phyloP scores from a whole-genome alignment of 1,140 invertebrate species.

The Halesus radiatus region DNA sequence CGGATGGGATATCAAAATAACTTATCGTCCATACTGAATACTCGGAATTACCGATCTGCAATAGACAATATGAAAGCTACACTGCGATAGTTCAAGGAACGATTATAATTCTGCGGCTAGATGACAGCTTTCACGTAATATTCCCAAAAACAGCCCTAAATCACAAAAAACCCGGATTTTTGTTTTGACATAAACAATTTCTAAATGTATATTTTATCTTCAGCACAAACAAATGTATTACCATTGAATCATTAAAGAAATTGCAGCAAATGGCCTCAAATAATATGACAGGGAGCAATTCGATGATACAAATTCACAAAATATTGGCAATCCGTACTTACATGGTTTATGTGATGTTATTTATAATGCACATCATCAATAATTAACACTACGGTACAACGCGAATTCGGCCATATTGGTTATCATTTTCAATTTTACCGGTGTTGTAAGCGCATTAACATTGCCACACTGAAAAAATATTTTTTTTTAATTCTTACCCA shows the following conservation, averaged over 20 bases:
- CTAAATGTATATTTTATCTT: conserved; percentile 23
- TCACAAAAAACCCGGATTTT: too few relatives aligned
- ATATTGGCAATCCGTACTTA: neutral
- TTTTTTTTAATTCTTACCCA: too few relatives aligned
- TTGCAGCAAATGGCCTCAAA: conserved; percentile 4
- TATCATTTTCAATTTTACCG: conserved; percentile 13
- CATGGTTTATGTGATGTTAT: conserved; percentile 20
- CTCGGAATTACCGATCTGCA: neutral
- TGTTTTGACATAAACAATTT: conserved; percentile 20
- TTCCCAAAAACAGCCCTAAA: too few relatives aligned
- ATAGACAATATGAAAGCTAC: neutral
- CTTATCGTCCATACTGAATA: conserved; percentile 2
- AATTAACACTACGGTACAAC: conserved; percentile 10
- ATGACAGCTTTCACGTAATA: too few relatives aligned
- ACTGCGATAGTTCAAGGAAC: neutral
- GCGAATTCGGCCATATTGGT: conserved; percentile 25
- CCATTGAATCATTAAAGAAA: conserved; percentile 3
- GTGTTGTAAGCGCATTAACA: neutral
- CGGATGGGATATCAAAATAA: conserved; percentile 9
- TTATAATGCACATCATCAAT: conserved; percentile 25
- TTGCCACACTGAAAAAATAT: neutral
- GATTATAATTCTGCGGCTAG: neutral
- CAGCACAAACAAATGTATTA: conserved; percentile 22
- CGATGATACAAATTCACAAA: neutral
- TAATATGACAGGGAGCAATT: neutral